phyloP scores from a whole-genome alignment of 2,888 invertebrate genomes.

The Hesperia comma region DNA sequence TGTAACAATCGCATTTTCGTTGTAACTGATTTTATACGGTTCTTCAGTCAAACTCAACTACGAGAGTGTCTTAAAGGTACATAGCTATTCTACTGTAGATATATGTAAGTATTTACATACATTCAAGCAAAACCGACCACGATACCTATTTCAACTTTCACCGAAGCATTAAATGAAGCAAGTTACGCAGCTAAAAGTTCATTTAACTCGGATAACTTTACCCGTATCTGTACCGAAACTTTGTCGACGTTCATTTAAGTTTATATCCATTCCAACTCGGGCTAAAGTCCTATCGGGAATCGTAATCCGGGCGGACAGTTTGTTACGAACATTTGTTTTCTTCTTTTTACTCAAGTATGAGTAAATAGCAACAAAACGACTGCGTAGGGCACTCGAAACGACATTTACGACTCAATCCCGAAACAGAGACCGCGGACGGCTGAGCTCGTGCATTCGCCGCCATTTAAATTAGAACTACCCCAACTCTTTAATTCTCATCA shows the following conservation, averaged over 20 bases:
- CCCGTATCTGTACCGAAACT: constrained; percentile 54
- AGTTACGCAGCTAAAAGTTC: constrained; percentile 37
- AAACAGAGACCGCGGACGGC: constrained; percentile 69
- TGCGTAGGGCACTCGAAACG: constrained; percentile 72
- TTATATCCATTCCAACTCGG: constrained; percentile 56
- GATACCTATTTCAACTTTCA: constrained; percentile 26
- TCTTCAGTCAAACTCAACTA: constrained; percentile 24
- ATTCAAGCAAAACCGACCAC: constrained; percentile 10
- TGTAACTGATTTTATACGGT: constrained; percentile 60
- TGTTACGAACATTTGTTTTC: constrained; percentile 52
- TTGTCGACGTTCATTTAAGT: constrained; percentile 62
- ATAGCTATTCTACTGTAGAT: not conserved
- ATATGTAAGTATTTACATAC: constrained; percentile 9
- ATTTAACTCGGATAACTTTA: constrained; percentile 61
- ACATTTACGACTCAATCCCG: constrained; percentile 83
- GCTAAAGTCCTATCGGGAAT: constrained; percentile 55
- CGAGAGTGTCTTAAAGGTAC: not conserved
- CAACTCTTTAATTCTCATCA: constrained; percentile 42
- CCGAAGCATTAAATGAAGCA: constrained; percentile 29
- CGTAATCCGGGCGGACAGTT: constrained; percentile 61
- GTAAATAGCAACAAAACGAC: constrained; percentile 75
- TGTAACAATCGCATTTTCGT: constrained; percentile 56
- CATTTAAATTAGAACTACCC: constrained; percentile 67
- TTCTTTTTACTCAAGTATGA: constrained; percentile 59
- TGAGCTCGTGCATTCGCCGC: constrained; percentile 66